phyloP scores from a whole-genome alignment of 2,888 invertebrate species.

The Caenorhabditis uteleia region DNA sequence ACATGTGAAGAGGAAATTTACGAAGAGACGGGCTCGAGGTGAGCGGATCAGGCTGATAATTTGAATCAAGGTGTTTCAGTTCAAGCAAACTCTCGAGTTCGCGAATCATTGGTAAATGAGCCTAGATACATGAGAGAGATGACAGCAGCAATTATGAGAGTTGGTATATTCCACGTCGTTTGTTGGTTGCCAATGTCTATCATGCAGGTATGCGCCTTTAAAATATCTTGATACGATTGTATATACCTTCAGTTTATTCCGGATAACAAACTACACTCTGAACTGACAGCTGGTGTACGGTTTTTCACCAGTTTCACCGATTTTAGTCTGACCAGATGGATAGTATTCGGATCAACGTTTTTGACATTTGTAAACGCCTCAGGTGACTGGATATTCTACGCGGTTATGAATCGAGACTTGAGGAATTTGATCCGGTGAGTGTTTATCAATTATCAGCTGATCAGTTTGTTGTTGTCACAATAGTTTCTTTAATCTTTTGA shows the following conservation, averaged over 20 bases:
- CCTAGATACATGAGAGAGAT: slow-evolving; percentile 68
- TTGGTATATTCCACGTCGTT: slow-evolving; percentile 67
- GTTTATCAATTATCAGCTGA: background rate
- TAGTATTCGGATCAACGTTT: slow-evolving; percentile 60
- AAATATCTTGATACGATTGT: background rate
- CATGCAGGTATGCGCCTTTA: slow-evolving; percentile 20
- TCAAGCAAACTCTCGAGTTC: slow-evolving; percentile 43
- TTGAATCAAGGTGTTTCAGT: slow-evolving; percentile 35
- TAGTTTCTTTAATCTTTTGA: too few relatives aligned
- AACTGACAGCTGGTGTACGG: slow-evolving; percentile 45
- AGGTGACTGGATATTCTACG: slow-evolving; percentile 67
- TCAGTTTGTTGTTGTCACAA: too few relatives aligned
- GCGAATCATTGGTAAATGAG: slow-evolving; percentile 58
- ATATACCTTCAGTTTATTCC: slow-evolving; percentile 41
- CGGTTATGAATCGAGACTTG: slow-evolving; percentile 66
- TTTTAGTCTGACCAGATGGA: slow-evolving; percentile 44
- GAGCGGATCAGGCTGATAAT: background rate
- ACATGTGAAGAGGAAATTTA: slow-evolving; percentile 65
- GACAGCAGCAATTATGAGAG: slow-evolving; percentile 65
- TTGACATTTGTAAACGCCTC: slow-evolving; percentile 66
- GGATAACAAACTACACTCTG: slow-evolving; percentile 40
- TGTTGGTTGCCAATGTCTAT: slow-evolving; percentile 62
- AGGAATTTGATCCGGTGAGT: slow-evolving; percentile 64
- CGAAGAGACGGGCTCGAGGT: slow-evolving; percentile 64
- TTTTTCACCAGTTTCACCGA: slow-evolving; percentile 50